Evolutionary conservation across 1,140 invertebrate species (phyloP), one percentile per base, ranked within the genome.

Genomic region (Ostrea denselamellosa): DNA sequence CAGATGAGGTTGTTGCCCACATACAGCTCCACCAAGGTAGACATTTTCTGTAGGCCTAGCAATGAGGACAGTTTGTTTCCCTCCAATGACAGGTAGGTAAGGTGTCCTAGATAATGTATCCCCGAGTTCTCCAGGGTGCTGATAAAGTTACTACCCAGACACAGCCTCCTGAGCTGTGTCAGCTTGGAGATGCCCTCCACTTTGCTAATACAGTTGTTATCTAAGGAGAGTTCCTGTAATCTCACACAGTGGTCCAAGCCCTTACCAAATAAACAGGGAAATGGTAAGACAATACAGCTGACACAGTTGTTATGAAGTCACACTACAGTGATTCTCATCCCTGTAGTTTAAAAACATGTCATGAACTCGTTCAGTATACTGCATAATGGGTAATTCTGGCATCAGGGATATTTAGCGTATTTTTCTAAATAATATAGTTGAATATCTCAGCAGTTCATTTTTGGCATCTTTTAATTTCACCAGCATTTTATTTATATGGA

Each of bases 121-220:
- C 90, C 91, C 4, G 89, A 89, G 28, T 87, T 90, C 34, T 95
- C 94, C 51, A 99, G 94, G 9, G 96, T 95, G 25, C 96, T 96
- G 85, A 99, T 96, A 90, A 96, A 96, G 94, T 99, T 99, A 85
- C 96, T 96, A 92, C 97, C 97, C 10, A 99, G 94, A 93, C 98
- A 97, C 85, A 99, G 97, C 0, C 97, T 97, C 28, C 98, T 96
- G n/a, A 99, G 96, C 92, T 96, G 97, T 90, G 96, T 96, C 58
- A 99, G 94, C 2, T 96, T 97, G 51, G 97, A 96, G 90, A 99
- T 96, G 0, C 98, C 97, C 77, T 98, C 97, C 4, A 99, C 94
- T 91, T 97, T 96, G 8, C 96, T 96, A 68, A 99, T 97, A 94
- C 97, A 96, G 95, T 99, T 99, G 90, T 97, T 97, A 95, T 99